Percentiles rank a stretch among this genome's conserved stretches.
Conservation (phyloP, 2,113 vertebrate species). For the Cebus imitator region DNA sequence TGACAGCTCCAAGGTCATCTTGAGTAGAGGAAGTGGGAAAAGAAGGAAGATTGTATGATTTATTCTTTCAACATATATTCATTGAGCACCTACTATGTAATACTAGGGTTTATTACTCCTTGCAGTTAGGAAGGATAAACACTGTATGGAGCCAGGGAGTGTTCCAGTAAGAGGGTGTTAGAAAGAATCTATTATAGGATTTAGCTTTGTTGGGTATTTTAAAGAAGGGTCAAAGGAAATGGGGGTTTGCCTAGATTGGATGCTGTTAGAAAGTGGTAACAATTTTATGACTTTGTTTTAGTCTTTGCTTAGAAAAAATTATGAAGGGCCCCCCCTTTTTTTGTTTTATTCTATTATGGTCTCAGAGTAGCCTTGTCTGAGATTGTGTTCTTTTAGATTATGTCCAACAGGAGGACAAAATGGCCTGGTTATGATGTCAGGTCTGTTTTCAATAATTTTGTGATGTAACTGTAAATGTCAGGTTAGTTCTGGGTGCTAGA, state of each 20-base stretch:
- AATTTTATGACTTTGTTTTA: constrained; percentile 29
- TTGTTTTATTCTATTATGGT: constrained; percentile 26
- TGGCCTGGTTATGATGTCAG: neutral
- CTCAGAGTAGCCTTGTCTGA: constrained; percentile 29
- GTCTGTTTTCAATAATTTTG: neutral
- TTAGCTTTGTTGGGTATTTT: neutral
- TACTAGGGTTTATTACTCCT: neutral
- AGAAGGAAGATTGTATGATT: neutral
- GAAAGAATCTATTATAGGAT: neutral
- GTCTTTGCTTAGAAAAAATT: constrained; percentile 34
- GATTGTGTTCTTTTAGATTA: neutral
- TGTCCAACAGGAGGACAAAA: neutral
- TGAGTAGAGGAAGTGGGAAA: neutral
- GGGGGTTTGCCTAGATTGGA: neutral
- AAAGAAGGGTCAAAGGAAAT: neutral
- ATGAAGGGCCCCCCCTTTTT: neutral
- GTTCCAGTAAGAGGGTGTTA: neutral
- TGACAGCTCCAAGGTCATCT: neutral
- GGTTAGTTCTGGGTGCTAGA: neutral
- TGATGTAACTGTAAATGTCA: neutral
- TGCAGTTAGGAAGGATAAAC: neutral
- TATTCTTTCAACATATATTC: constrained; percentile 17
- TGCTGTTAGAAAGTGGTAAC: neutral
- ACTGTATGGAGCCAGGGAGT: neutral
- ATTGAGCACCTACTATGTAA: neutral